phyloP scores from a whole-genome alignment of 1,140 invertebrate genomes.

The Chymomyza costata region DNA sequence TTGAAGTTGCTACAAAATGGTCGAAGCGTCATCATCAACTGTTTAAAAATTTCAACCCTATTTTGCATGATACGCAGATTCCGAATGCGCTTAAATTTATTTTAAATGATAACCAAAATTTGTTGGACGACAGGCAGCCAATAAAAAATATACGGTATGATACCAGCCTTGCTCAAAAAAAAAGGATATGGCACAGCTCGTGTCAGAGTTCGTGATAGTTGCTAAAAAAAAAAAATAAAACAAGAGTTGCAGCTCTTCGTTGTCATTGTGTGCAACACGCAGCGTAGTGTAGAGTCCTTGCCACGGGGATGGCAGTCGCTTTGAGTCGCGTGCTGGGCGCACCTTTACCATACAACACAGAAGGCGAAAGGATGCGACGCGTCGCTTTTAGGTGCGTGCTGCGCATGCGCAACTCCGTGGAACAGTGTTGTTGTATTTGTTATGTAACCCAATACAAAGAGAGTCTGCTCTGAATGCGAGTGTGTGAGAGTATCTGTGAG shows the following conservation, averaged over 20 bases:
- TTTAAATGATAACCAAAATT: conserved; percentile 44
- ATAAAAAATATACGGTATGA: conserved; percentile 41
- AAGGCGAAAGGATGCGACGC: conserved; percentile 36
- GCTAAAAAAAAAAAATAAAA: not conserved
- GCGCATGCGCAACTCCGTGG: conserved; percentile 44
- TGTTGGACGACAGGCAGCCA: conserved; percentile 18
- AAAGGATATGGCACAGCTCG: conserved; percentile 10
- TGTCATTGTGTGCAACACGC: conserved; percentile 54
- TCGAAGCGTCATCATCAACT: conserved; percentile 19
- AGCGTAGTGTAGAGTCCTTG: conserved; percentile 18
- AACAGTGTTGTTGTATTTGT: conserved; percentile 30
- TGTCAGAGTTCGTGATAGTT: conserved; percentile 15
- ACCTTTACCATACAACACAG: conserved; percentile 25
- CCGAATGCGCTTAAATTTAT: conserved; percentile 8
- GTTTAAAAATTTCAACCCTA: conserved; percentile 54
- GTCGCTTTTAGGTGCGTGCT: conserved; percentile 41
- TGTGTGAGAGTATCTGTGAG: conserved; percentile 36
- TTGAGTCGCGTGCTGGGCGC: conserved; percentile 51
- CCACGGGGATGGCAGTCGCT: conserved; percentile 3
- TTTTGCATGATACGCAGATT: conserved; percentile 44
- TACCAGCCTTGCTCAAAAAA: conserved; percentile 6
- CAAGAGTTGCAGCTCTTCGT: not conserved
- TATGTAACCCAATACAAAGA: conserved; percentile 68
- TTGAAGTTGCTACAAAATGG: conserved; percentile 32
- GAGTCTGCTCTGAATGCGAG: conserved; percentile 32